These are phyloP conservation scores for Rhamphomyia laevipes DNA, from an alignment of 2,888 invertebrate genomes.

Conservation along the genomic window DNA sequence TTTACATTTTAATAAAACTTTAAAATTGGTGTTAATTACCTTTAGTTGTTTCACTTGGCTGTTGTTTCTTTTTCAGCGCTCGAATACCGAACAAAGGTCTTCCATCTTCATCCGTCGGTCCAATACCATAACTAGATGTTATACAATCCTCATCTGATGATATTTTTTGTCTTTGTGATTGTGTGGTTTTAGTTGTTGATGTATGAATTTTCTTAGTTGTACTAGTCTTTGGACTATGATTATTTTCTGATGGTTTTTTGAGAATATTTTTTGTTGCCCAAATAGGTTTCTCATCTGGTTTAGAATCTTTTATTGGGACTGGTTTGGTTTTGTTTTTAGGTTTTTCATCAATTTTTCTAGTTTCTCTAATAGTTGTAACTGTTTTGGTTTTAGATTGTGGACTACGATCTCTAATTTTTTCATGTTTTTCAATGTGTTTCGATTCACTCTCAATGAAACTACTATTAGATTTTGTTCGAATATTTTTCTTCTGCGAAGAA, in stretches of 20 bases:
- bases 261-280: conserved; percentile 50
- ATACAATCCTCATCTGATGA: conserved; percentile 48
- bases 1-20: too few species aligned
- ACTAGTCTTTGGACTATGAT: conserved; percentile 11
- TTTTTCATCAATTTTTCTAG: conserved; percentile 19
- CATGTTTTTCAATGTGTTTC: conserved; percentile 11
- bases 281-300: conserved; percentile 44
- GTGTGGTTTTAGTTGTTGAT: conserved; percentile 29
- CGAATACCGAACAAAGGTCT: conserved; percentile 66
- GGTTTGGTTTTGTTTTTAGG: conserved; percentile 33
- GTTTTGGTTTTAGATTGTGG: conserved; percentile 32
- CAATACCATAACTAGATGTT: conserved; percentile 71
- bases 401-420: conserved; percentile 21
- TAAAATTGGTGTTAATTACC: conserved; percentile 45
- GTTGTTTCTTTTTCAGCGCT: conserved; percentile 51
- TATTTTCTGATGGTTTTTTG: conserved; percentile 41
- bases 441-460: conserved; percentile 16
- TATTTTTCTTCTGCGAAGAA: conserved; percentile 10
- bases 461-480: conserved; percentile 6
- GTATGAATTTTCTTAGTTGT: conserved; percentile 27
- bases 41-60: conserved; percentile 50
- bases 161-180: conserved; percentile 27
- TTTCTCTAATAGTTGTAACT: conserved; percentile 15
- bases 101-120: conserved; percentile 70
- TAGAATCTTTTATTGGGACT: conserved; percentile 21